These are phyloP conservation scores for Perca flavescens DNA, from an alignment of 2,113 vertebrate species.

Conservation along the genomic window DNA sequence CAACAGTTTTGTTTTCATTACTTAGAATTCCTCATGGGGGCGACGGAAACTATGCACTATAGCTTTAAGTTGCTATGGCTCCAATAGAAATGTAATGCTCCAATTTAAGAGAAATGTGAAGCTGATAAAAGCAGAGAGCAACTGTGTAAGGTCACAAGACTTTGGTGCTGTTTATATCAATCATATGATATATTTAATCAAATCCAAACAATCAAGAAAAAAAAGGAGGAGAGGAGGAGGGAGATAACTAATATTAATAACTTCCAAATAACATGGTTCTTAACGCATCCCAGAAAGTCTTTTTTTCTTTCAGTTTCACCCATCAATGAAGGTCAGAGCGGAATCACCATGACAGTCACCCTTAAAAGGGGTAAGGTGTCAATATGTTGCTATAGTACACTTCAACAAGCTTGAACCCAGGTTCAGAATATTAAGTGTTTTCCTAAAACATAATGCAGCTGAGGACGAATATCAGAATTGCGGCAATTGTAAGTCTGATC, in stretches of 20 bases:
- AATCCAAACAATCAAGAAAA: not conserved
- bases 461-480: not conserved
- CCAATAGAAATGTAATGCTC: not conserved
- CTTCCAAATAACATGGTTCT: not conserved
- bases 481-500: not conserved
- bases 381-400: not conserved
- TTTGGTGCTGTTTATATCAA: not conserved
- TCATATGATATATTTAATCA: not conserved
- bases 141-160: not conserved
- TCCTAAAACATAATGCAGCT: not conserved
- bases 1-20: too few species aligned
- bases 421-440: not conserved
- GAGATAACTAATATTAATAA: not conserved
- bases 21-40: too few species aligned
- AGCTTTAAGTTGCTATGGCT: not conserved
- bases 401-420: not conserved
- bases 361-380: not conserved
- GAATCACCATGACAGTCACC: not conserved
- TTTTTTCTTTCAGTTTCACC: not conserved
- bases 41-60: too few species aligned
- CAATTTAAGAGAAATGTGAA: slow-evolving; percentile 19
- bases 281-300: not conserved
- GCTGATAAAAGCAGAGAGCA: not conserved
- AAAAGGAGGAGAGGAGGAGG: too few species aligned
- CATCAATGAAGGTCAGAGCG: not conserved